Evolutionary conservation across 2,888 invertebrate genomes (phyloP).

Genomic region (Bombylius discolor): DNA sequence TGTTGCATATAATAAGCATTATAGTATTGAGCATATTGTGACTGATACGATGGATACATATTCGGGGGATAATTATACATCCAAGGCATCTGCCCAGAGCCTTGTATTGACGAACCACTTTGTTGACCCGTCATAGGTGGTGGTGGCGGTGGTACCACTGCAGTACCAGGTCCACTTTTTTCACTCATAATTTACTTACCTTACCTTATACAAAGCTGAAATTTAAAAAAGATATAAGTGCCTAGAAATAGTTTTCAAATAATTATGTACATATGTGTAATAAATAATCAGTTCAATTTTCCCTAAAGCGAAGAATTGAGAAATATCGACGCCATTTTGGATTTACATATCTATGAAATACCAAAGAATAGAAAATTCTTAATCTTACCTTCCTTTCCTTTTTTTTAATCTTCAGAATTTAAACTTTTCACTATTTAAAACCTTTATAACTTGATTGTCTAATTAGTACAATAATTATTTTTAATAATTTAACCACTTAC

Average conservation of each 20-base stretch:
- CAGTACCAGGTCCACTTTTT: constrained; percentile 11
- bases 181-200: constrained; percentile 12
- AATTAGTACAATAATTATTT: no score
- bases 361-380: no score
- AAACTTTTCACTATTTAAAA: no score
- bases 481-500: no score
- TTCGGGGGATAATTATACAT: constrained; percentile 11
- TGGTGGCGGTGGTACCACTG: constrained; percentile 7
- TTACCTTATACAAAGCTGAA: neutral
- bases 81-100: constrained; percentile 7
- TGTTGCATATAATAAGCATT: constrained; percentile 16
- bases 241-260: no score
- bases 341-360: neutral
- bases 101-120: constrained; percentile 3
- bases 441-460: no score
- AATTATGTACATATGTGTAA: neutral
- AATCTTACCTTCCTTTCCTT: no score
- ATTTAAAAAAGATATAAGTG: neutral
- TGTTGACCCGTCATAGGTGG: neutral
- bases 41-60: constrained; percentile 11
- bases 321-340: neutral
- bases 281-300: no score
- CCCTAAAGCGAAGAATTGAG: no score
- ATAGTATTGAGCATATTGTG: constrained; percentile 15
- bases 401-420: no score